A percentile compares a stretch with the other conserved stretches of the same genome.
Evolutionary conservation across 2,113 vertebrate genomes (phyloP).

Genomic region (Danionella cerebrum): DNA sequence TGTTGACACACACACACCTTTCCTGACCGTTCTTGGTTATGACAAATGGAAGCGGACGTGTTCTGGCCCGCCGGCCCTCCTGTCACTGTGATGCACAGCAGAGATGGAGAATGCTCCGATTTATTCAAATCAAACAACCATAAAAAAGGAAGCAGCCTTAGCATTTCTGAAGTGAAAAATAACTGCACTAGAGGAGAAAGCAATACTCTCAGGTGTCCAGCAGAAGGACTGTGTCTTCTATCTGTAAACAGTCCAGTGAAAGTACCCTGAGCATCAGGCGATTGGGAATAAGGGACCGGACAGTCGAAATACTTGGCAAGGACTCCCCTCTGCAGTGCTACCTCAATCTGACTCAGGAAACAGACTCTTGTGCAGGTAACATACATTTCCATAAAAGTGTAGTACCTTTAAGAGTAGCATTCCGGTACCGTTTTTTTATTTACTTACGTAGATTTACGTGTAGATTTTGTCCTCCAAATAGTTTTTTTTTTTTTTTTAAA

Average conservation of each 20-base stretch:
- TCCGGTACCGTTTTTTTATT: too few relatives aligned
- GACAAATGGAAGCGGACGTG: slow-evolving; percentile 38
- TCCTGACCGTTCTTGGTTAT: slow-evolving; percentile 12
- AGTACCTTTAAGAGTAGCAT: too few relatives aligned
- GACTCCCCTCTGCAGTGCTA: slow-evolving; percentile 14
- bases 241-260: not conserved
- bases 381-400: too few relatives aligned
- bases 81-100: slow-evolving; percentile 26
- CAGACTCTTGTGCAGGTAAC: too few relatives aligned
- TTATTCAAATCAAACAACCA: slow-evolving; percentile 6
- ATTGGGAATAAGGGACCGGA: not conserved
- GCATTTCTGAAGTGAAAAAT: not conserved
- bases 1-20: slow-evolving; percentile 2
- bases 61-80: slow-evolving; percentile 5
- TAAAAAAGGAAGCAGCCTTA: not conserved
- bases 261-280: slow-evolving; percentile 5
- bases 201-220: not conserved
- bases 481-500: too few relatives aligned
- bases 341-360: not conserved
- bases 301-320: not conserved
- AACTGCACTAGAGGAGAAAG: not conserved
- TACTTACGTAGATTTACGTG: too few relatives aligned
- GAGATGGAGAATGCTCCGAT: not conserved
- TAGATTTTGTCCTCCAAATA: too few relatives aligned
- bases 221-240: not conserved